Base-by-base conservation (phyloP, 92 coral and sea anemone genomes). In the Siderastrea radians region DNA sequence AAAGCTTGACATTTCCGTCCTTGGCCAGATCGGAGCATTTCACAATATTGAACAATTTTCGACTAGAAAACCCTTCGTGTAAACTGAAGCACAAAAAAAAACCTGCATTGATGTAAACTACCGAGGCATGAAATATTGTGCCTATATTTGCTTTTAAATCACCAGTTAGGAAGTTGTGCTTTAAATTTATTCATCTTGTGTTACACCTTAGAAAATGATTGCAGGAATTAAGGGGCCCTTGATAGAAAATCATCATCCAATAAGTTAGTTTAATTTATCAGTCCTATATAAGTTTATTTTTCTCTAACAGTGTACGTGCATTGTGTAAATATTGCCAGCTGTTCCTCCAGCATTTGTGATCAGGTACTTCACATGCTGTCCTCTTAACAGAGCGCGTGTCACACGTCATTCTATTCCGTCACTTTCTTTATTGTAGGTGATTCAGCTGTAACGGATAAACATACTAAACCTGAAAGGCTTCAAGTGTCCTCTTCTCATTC, bases 401-500 rank as follows among this genome's bases (percentile, higher is more conserved):
- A 11, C 10, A 74, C 63, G 78, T 74, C 76, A 51, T 46, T 44
- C 26, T 57, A 26, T 26, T 66, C 43, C 49, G 69, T 46, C 54
- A 19, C 60, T 72, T 49, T 63, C 55, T 61, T 84, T 83, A 63
- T 84, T 84, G 53, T 45, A 84, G 87, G 71, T 63, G 69, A 76
- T 48, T 84, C 87, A 60, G 15, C 73, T 26, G 87, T 52, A 64
- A 66, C 69, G 51, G 67, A 49, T n/a, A 83, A 74, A 52, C 64
- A 55, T 50, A 61, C 17, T 84, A 62, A 82, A 55, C 44, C 50
- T 51, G 47, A 62, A 49, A 61, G 73, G 17, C 89, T 64, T 54
- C 57, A 71, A 72, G 89, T 76, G 50, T 63, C 86, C 57, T 54
- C 69, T 52, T 82, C 90, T 15, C 88, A 80, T 46, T 52, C 88